Percentiles rank a stretch among this genome's conserved stretches.
Evolutionary conservation across 2,113 vertebrate species (phyloP).

Genomic region (Aplodontia rufa): DNA sequence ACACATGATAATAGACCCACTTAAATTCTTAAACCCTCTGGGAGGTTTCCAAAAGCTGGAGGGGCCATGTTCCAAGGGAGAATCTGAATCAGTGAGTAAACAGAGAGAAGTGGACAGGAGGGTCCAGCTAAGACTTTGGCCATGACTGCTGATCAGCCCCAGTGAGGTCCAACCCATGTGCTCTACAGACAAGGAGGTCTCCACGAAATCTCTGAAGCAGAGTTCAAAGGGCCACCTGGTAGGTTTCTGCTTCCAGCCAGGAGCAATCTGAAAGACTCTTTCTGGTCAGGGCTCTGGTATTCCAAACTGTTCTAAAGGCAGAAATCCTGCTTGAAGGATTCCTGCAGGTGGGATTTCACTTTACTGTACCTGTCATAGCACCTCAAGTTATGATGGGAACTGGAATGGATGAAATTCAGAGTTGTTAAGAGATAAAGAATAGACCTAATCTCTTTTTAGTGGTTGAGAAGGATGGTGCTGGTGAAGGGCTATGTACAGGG

Average conservation of each 20-base stretch:
- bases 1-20: too few relatives aligned
- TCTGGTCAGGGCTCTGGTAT: not conserved
- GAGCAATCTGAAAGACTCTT: not conserved
- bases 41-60: not conserved
- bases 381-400: not conserved
- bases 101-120: not conserved
- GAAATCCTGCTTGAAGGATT: not conserved
- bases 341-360: not conserved
- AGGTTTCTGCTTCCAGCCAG: not conserved
- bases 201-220: not conserved
- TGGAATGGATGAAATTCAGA: not conserved
- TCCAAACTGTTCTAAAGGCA: not conserved
- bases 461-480: not conserved
- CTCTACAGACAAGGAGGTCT: not conserved
- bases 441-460: not conserved
- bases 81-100: not conserved
- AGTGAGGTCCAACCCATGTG: accelerated
- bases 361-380: not conserved
- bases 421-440: not conserved
- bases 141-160: not conserved
- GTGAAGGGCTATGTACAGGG: not conserved
- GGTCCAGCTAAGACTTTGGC: too few relatives aligned
- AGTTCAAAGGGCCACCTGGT: not conserved
- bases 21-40: not conserved
- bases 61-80: not conserved